Conservation (phyloP, 1,140 invertebrate genomes). For the Xylocopa sonorina region DNA sequence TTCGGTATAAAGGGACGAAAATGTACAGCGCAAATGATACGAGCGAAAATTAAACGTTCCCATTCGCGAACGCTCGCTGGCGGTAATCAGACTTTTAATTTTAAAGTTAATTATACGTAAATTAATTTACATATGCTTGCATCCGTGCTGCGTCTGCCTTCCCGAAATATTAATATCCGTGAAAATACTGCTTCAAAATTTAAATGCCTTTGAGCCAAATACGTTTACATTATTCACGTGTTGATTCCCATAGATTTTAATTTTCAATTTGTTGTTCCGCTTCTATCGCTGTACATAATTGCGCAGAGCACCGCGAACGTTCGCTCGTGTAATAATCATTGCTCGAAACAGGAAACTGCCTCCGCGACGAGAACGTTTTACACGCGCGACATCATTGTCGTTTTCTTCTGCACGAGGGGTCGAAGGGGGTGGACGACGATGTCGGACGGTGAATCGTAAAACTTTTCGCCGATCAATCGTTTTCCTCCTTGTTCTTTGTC, state of each 20-base stretch:
- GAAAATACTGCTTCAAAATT: slow-evolving; percentile 51
- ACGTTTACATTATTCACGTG: slow-evolving; percentile 30
- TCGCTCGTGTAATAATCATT: neutral
- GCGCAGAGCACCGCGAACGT: no score
- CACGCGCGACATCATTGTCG: no score
- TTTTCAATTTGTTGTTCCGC: neutral
- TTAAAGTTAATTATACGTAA: slow-evolving; percentile 58
- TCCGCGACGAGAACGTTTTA: no score
- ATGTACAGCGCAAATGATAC: slow-evolving; percentile 6
- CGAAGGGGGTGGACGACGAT: no score
- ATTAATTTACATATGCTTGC: slow-evolving; percentile 47
- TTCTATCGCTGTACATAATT: neutral
- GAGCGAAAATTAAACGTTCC: neutral
- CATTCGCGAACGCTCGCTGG: neutral
- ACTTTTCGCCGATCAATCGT: slow-evolving; percentile 28
- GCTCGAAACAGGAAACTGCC: neutral
- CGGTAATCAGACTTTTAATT: slow-evolving; percentile 59
- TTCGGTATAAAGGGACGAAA: neutral
- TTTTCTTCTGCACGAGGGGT: neutral
- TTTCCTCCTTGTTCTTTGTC: slow-evolving; percentile 24
- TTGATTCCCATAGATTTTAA: slow-evolving; percentile 6
- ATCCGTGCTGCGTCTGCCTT: slow-evolving; percentile 28
- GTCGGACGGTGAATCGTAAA: slow-evolving; percentile 15
- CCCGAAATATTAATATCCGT: slow-evolving; percentile 45
- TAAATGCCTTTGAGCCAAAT: slow-evolving; percentile 52